Conservation (phyloP, 2,888 invertebrate genomes). For the Rhaphigaster nebulosa region DNA sequence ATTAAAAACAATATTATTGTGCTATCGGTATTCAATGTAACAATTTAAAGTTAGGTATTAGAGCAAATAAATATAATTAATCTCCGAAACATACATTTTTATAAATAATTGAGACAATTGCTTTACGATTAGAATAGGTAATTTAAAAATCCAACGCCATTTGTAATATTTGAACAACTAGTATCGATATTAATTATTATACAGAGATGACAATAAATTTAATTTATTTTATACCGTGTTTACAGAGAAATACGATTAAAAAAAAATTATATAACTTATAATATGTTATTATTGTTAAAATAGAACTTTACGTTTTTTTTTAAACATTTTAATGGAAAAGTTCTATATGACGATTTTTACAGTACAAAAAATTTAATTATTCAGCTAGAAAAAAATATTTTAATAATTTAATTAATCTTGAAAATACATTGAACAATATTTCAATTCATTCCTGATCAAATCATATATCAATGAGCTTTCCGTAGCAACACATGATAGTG, state of each 20-base stretch:
- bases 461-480: background rate
- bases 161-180: background rate
- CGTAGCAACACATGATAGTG: constrained; percentile 23
- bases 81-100: background rate
- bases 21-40: background rate
- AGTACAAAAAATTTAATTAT: background rate
- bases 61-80: background rate
- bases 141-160: background rate
- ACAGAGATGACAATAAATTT: background rate
- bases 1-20: background rate
- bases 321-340: background rate
- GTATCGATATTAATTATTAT: background rate
- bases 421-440: background rate
- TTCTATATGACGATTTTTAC: background rate
- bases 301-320: background rate
- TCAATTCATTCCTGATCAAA: background rate
- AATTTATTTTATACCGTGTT: background rate
- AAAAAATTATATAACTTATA: background rate
- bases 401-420: background rate
- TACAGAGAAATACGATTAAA: background rate
- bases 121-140: background rate
- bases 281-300: background rate
- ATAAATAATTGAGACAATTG: background rate
- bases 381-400: background rate
- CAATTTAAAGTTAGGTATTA: background rate